phyloP scores from a whole-genome alignment of 2,797 vertebrate species.

The Cyprinodon diabolis region DNA sequence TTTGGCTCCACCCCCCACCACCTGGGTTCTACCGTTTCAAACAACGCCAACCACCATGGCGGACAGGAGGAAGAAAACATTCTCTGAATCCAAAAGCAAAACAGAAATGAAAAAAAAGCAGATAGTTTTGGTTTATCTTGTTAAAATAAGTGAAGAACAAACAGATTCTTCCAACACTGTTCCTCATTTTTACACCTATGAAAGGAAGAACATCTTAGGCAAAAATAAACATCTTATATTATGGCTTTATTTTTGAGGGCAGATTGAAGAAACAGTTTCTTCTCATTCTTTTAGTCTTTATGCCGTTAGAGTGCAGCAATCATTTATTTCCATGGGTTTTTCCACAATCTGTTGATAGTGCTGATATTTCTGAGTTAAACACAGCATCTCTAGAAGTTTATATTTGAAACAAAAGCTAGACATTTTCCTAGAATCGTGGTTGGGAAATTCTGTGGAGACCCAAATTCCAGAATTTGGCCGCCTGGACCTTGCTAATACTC shows the following conservation, averaged over 20 bases:
- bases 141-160: neutral
- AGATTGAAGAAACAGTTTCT: neutral
- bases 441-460: too few species aligned
- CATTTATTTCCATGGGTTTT: too few species aligned
- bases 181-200: neutral
- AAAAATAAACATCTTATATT: neutral
- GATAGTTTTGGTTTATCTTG: neutral
- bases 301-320: too few species aligned
- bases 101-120: neutral
- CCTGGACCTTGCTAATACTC: too few species aligned
- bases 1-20: slow-evolving; percentile 21
- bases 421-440: too few species aligned
- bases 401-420: too few species aligned
- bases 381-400: too few species aligned
- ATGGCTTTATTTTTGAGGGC: neutral
- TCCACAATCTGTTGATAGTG: too few species aligned
- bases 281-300: neutral
- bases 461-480: too few species aligned
- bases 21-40: slow-evolving; percentile 31
- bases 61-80: neutral
- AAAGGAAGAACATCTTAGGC: neutral
- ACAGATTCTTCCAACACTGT: neutral
- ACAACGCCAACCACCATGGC: neutral
- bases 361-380: too few species aligned
- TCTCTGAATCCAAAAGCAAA: neutral